Evolutionary conservation across 2,888 invertebrate species (phyloP).

Genomic region (Tinea trinotella): DNA sequence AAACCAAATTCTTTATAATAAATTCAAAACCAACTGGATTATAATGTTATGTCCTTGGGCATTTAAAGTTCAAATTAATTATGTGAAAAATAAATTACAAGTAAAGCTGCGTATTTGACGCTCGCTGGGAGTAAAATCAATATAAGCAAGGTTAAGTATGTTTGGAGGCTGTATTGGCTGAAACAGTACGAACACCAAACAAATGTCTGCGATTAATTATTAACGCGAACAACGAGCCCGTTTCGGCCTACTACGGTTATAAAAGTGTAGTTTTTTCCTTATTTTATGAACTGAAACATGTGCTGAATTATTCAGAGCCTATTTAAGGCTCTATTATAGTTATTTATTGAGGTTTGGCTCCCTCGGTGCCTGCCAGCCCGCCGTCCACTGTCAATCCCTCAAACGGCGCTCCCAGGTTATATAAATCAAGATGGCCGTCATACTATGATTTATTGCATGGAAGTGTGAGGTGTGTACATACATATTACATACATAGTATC

Average conservation of each 20-base stretch:
- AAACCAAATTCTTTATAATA: too few relatives aligned
- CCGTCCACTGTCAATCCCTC: neutral
- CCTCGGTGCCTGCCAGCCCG: neutral
- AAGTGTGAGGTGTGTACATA: neutral
- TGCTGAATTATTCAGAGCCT: constrained; percentile 10
- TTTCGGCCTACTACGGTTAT: constrained; percentile 9
- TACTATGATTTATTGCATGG: neutral
- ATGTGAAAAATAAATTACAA: neutral
- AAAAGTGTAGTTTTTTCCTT: constrained; percentile 14
- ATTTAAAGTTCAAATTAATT: neutral
- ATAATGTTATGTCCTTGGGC: neutral
- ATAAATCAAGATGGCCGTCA: neutral
- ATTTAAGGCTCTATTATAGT: constrained; percentile 9
- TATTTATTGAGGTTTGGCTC: constrained; percentile 14
- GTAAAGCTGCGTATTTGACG: neutral
- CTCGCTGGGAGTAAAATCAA: neutral
- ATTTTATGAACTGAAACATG: constrained; percentile 14
- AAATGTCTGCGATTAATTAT: constrained; percentile 9
- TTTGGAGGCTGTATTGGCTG: neutral
- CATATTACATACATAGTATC: neutral
- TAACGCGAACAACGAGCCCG: constrained; percentile 6
- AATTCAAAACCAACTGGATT: neutral
- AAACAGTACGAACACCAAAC: constrained; percentile 2
- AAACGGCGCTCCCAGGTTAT: neutral
- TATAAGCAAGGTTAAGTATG: neutral